Percentiles rank a stretch among this genome's conserved stretches.
phyloP scores from a whole-genome alignment of 2,797 vertebrate species.

The Alectoris magna region DNA sequence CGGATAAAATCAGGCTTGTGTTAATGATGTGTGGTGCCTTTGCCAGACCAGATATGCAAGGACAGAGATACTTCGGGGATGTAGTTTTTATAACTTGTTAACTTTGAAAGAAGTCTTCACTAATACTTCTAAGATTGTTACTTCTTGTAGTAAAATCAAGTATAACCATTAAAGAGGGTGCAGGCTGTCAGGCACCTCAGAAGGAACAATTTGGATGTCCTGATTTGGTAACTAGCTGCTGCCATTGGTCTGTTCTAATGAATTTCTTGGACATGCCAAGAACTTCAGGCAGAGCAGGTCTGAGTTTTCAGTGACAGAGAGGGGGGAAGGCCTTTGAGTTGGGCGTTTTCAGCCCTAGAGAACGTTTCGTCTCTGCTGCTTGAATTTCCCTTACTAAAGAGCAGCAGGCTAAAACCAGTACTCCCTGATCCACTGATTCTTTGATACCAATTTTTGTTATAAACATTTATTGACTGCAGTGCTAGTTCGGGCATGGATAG shows the following conservation, averaged over 20 bases:
- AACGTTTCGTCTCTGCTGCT: background rate
- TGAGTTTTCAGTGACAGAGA: background rate
- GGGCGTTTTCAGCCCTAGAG: background rate
- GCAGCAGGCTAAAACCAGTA: background rate
- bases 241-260: background rate
- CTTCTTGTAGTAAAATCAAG: background rate
- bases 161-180: background rate
- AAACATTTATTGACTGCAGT: background rate
- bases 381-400: background rate
- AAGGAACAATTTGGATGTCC: background rate
- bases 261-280: background rate
- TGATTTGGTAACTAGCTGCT: background rate
- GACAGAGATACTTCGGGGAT: background rate
- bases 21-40: background rate
- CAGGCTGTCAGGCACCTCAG: background rate
- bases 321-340: background rate
- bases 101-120: background rate
- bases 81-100: background rate
- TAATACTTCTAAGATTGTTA: background rate
- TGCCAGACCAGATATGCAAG: background rate
- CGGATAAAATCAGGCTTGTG: background rate
- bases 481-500: background rate
- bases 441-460: background rate
- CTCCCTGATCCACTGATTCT: background rate
- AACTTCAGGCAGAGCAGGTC: background rate